These are phyloP conservation scores for Xestobium rufovillosum DNA, from an alignment of 2,888 invertebrate genomes.

Conservation along the genomic window DNA sequence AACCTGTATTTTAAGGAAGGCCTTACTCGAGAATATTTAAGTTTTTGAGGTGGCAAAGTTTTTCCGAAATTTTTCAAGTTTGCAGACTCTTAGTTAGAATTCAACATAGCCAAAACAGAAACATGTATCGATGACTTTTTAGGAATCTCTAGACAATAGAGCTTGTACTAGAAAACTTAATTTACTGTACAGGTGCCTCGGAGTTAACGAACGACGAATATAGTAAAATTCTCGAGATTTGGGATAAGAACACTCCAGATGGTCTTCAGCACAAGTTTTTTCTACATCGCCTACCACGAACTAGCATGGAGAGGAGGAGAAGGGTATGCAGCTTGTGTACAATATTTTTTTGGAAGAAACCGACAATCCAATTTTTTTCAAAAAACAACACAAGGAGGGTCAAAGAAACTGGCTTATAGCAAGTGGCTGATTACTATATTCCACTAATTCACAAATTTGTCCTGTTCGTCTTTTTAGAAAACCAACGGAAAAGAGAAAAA, in stretches of 20 bases:
- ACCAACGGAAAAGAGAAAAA: no score
- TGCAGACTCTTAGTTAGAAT: no score
- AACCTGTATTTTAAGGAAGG: no score
- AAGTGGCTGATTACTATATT: slow-evolving; percentile 20
- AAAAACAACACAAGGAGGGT: slow-evolving; percentile 20
- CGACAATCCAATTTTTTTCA: slow-evolving; percentile 17
- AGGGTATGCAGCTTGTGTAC: slow-evolving; percentile 8
- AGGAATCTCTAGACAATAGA: no score
- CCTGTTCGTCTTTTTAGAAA: slow-evolving; percentile 16
- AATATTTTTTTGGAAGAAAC: slow-evolving; percentile 13
- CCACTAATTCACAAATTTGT: slow-evolving; percentile 14
- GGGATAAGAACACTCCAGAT: slow-evolving; percentile 15
- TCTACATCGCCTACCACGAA: slow-evolving; percentile 17
- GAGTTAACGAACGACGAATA: slow-evolving; percentile 14
- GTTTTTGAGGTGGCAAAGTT: no score
- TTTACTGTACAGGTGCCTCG: slow-evolving; percentile 15
- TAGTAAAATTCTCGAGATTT: no score
- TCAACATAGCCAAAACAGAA: no score
- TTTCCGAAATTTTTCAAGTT: no score
- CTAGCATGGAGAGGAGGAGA: slow-evolving; percentile 19
- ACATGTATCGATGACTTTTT: no score
- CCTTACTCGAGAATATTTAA: no score
- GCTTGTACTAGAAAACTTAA: no score
- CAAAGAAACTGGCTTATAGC: slow-evolving; percentile 15
- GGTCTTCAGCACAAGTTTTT: slow-evolving; percentile 18